Conservation (phyloP, 2,797 vertebrate genomes). For the Zenarchopterus dispar region DNA sequence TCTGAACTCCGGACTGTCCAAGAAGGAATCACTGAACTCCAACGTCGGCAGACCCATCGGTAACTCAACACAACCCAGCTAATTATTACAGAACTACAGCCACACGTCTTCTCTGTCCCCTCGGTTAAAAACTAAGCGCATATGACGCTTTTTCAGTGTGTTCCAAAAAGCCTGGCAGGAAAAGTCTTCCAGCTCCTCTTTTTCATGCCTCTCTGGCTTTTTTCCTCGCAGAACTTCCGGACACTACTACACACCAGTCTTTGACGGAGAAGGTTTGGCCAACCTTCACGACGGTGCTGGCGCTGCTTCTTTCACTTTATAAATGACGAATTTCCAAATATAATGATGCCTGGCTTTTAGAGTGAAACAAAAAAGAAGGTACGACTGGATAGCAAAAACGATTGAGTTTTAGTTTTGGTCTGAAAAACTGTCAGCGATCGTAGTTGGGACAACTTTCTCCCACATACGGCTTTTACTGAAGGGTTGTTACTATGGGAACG, state of each 20-base stretch:
- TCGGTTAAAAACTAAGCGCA: not conserved
- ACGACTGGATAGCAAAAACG: not conserved
- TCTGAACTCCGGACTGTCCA: slow-evolving; percentile 96
- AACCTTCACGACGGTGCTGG: slow-evolving; percentile 1
- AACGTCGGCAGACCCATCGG: slow-evolving; percentile 94
- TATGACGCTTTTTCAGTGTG: not conserved
- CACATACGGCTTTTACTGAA: slow-evolving; percentile 35
- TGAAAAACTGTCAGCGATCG: not conserved
- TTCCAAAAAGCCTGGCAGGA: slow-evolving; percentile 7
- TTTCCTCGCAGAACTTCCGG: slow-evolving; percentile 71
- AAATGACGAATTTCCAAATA: accelerated
- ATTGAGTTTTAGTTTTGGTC: not conserved
- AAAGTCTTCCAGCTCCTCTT: slow-evolving; percentile 39
- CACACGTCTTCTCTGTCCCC: not conserved
- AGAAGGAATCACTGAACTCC: slow-evolving; percentile 96
- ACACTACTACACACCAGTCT: slow-evolving; percentile 42
- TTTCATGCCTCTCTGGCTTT: slow-evolving; percentile 70
- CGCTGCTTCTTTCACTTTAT: not conserved
- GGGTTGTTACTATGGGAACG: slow-evolving; percentile 73
- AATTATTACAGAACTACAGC: not conserved
- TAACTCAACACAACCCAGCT: slow-evolving; percentile 10
- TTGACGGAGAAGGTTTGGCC: slow-evolving; percentile 22
- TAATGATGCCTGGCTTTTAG: not conserved
- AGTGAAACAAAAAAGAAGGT: not conserved
- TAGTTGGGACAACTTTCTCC: slow-evolving; percentile 21